These are phyloP conservation scores for Bothrops jararaca DNA, from an alignment of 2,113 vertebrate species.

Conservation along the genomic window DNA sequence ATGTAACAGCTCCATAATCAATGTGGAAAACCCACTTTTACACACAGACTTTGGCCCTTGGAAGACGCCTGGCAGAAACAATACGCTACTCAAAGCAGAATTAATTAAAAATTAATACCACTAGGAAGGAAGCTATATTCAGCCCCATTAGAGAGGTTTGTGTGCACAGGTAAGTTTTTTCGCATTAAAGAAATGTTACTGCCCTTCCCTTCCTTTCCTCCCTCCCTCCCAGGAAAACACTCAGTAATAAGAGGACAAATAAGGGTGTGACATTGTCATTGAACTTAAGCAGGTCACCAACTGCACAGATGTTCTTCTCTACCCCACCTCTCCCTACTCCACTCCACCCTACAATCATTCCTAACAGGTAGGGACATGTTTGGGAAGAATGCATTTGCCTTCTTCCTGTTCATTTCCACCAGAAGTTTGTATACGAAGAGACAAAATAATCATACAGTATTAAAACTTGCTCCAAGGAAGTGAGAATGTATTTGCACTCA, in stretches of 20 bases:
- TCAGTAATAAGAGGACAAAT: not conserved
- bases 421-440: slow-evolving; percentile 1
- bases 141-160: not conserved
- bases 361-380: slow-evolving; percentile 5
- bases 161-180: not conserved
- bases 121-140: not conserved
- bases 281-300: too few species aligned
- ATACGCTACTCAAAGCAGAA: slow-evolving; percentile 22
- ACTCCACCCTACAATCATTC: not conserved
- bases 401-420: fast-evolving
- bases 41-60: fast-evolving
- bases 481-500: slow-evolving; percentile 11
- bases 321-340: too few species aligned
- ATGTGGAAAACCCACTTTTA: not conserved
- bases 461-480: not conserved
- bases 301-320: not conserved
- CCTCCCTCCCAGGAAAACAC: not conserved
- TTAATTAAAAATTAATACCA: not conserved
- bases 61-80: not conserved
- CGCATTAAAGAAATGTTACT: too few species aligned
- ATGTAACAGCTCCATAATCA: not conserved
- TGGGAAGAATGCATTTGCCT: not conserved
- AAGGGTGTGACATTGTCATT: not conserved
- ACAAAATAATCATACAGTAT: not conserved
- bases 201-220: not conserved